Evolutionary conservation across 1,140 invertebrate species (phyloP), one percentile per base, ranked within the genome.

Genomic region (Diploscapter pachys): DNA sequence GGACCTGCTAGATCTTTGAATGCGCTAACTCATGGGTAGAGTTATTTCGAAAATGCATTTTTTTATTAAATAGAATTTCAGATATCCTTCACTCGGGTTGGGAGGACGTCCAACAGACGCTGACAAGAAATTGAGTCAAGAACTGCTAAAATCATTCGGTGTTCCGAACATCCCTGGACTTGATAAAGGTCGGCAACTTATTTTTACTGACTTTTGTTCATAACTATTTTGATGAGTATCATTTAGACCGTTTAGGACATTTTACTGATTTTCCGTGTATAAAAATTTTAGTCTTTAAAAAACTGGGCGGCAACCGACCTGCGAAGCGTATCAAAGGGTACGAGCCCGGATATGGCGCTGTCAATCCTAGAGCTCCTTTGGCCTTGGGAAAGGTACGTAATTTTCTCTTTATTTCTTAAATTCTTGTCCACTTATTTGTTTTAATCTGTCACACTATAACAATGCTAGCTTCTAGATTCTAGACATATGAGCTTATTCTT

Each of bases 321-420:
- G 80, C 75, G 5, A 75, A 78, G 57, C 56, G 65, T 11, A 72
- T 66, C 31, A 56, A 59, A 4, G 63, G 68, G 5, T 81, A 69
- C 52, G 80, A 81, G 13, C 80, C 80, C 2, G 80, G 80, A 13
- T 81, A 70, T 53, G 80, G 81, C 61, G 80, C 80, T 8, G 75
- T 81, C 49, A 68, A 81, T 61, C 81, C 81, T 13, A 71, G 78
- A 52, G 75, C 76, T 51, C 73, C 75, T 5, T 74, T 81, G n/a
- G 80, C 80, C 3, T 76, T 78, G 56, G 80, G 80, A 71, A 71
- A 72, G 74, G 74, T 75, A 49, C 5, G 13, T 13, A n/a, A 54
- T 4, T 57, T 69, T 69, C 9, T n/a, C 6, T 65, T 31, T 31
- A 31, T 31, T 31, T 31, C 31, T 31, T 31, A 31, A 31, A 31